phyloP scores from a whole-genome alignment of 1,140 invertebrate species.

The Muscidifurax raptorellus region DNA sequence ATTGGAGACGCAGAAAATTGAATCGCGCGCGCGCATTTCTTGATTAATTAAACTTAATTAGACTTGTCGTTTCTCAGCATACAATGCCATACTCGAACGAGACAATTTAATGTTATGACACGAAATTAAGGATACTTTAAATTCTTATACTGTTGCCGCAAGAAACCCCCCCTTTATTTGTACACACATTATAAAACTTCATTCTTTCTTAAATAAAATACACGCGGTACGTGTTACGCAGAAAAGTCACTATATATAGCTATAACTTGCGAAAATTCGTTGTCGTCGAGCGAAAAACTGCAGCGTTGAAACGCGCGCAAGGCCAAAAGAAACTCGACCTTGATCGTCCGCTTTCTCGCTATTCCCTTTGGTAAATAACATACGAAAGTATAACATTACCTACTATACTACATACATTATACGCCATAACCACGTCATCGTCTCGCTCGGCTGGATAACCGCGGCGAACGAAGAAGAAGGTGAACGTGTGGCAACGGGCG shows the following conservation, averaged over 20 bases:
- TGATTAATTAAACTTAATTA: constrained; percentile 14
- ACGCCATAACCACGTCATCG: not conserved
- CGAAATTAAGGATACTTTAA: not conserved
- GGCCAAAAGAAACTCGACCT: not conserved
- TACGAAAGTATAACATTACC: not conserved
- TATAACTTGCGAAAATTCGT: no score
- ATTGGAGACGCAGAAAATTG: not conserved
- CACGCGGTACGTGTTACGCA: no score
- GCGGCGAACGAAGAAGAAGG: not conserved
- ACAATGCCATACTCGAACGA: not conserved
- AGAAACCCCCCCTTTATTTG: no score
- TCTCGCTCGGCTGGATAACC: not conserved
- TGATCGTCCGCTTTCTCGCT: constrained; percentile 6
- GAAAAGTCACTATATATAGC: no score
- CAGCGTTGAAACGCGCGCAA: no score
- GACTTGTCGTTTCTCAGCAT: not conserved
- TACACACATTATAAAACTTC: no score
- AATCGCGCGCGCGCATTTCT: not conserved
- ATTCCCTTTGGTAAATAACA: not conserved
- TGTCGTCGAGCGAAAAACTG: no score
- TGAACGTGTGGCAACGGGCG: not conserved
- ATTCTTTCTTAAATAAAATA: no score
- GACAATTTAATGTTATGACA: not conserved
- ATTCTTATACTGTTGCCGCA: not conserved
- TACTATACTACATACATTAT: no score